A percentile compares a stretch with the other conserved stretches of the same genome.
Evolutionary conservation across 2,888 invertebrate species (phyloP).

Genomic region (Mesorhabditis belari): DNA sequence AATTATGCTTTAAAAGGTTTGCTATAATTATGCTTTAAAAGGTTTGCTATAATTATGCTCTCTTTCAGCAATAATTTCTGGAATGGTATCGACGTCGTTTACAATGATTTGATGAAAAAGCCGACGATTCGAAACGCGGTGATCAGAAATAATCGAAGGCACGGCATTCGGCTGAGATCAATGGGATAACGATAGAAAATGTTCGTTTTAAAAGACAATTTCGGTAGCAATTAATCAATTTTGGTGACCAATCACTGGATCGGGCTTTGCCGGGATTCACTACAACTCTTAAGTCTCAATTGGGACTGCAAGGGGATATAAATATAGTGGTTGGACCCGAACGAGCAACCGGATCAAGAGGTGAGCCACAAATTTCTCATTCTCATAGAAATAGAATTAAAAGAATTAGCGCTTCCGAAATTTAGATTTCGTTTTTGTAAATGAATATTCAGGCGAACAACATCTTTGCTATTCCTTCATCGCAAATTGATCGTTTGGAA

Average conservation of each 20-base stretch:
- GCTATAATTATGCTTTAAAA: no score
- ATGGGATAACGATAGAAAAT: conserved; percentile 59
- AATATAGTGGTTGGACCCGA: conserved; percentile 70
- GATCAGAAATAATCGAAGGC: conserved; percentile 57
- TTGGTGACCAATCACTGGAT: no score
- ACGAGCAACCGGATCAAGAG: conserved; percentile 49
- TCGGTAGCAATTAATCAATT: conserved; percentile 34
- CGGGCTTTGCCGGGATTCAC: conserved; percentile 77
- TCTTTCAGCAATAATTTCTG: conserved; percentile 76
- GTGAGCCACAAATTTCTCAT: conserved; percentile 37
- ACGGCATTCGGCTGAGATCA: conserved; percentile 63
- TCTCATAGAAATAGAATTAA: no score
- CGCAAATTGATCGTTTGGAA: conserved; percentile 11
- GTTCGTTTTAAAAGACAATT: conserved; percentile 57
- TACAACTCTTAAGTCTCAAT: conserved; percentile 68
- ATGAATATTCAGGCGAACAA: conserved; percentile 28
- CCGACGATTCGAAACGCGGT: conserved; percentile 45
- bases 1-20: background rate
- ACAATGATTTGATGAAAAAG: conserved; percentile 80
- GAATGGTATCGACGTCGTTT: conserved; percentile 85
- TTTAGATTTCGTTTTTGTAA: no score
- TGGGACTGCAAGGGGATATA: conserved; percentile 75
- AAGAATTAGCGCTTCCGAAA: no score
- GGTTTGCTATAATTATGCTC: no score
- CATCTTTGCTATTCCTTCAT: conserved; percentile 23